Conservation (phyloP, 1,140 invertebrate genomes). For the Gerris buenoi region DNA sequence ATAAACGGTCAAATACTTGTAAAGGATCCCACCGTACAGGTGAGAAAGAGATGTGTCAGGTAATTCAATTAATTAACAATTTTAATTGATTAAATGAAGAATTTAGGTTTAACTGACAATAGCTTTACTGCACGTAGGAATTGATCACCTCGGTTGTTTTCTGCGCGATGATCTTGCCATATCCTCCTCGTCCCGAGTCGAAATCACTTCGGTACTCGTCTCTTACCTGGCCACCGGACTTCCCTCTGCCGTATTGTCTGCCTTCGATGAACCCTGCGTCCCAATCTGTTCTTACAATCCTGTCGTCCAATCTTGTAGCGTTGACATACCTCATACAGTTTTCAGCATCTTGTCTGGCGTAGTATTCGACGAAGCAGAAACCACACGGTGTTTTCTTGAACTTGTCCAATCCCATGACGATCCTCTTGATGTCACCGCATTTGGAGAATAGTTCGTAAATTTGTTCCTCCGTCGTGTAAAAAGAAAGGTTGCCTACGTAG, state of each 20-base stretch:
- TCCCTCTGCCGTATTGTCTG: constrained; percentile 92
- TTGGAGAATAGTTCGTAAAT: constrained; percentile 93
- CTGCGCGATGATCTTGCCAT: no score
- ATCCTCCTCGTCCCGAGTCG: constrained; percentile 90
- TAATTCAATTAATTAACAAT: no score
- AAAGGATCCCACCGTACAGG: no score
- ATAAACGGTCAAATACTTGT: no score
- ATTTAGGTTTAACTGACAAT: no score
- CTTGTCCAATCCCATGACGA: constrained; percentile 97
- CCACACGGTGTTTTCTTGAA: constrained; percentile 98
- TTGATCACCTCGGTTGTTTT: no score
- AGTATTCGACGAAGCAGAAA: constrained; percentile 98
- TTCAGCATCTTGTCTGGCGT: constrained; percentile 73
- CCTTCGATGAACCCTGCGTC: constrained; percentile 98
- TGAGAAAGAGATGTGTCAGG: no score
- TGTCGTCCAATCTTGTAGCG: constrained; percentile 89
- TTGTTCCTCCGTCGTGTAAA: constrained; percentile 98
- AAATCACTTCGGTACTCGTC: constrained; percentile 92
- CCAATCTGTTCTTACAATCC: constrained; percentile 96
- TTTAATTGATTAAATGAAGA: no score
- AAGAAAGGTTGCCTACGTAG: constrained; percentile 96
- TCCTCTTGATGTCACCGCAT: constrained; percentile 88
- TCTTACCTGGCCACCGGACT: constrained; percentile 89
- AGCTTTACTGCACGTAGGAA: no score
- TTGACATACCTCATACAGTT: constrained; percentile 92